A percentile compares a stretch with the other conserved stretches of the same genome.
phyloP scores from a whole-genome alignment of 1,140 invertebrate genomes.

The Heliconius nattereri region DNA sequence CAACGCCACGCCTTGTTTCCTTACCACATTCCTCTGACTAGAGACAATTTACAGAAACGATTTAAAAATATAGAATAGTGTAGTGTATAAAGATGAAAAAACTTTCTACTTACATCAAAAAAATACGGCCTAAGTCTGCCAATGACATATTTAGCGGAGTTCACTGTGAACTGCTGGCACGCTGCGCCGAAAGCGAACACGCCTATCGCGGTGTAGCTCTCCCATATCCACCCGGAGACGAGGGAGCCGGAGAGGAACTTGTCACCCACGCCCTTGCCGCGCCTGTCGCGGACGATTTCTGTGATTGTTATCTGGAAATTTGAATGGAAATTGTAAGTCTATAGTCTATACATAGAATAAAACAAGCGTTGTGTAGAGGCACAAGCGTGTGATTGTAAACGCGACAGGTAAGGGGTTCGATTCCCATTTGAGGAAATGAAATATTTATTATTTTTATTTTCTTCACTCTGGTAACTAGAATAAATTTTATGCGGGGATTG shows the following conservation, averaged over 20 bases:
- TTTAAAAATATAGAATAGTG: too few relatives aligned
- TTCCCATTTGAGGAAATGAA: too few relatives aligned
- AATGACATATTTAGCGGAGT: slow-evolving; percentile 94
- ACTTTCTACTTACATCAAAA: slow-evolving; percentile 82
- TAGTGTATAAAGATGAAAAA: too few relatives aligned
- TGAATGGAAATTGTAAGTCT: background rate
- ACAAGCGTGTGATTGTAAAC: too few relatives aligned
- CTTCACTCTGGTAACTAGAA: too few relatives aligned
- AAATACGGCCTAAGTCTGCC: slow-evolving; percentile 96
- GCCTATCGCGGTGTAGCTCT: slow-evolving; percentile 86
- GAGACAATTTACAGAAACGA: too few relatives aligned
- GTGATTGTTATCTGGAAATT: slow-evolving; percentile 82
- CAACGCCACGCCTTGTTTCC: too few relatives aligned
- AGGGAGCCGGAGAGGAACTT: slow-evolving; percentile 81
- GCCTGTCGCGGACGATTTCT: slow-evolving; percentile 81
- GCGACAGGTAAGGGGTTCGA: too few relatives aligned
- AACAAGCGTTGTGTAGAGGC: background rate
- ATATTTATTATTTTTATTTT: too few relatives aligned
- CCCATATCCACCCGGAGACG: slow-evolving; percentile 86
- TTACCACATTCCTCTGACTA: too few relatives aligned
- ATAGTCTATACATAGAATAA: background rate
- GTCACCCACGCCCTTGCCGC: slow-evolving; percentile 64
- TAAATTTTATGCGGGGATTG: too few relatives aligned
- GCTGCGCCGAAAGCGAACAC: slow-evolving; percentile 92
- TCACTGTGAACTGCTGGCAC: slow-evolving; percentile 89